Conservation (phyloP, 2,888 invertebrate genomes). For the Xestobium rufovillosum region DNA sequence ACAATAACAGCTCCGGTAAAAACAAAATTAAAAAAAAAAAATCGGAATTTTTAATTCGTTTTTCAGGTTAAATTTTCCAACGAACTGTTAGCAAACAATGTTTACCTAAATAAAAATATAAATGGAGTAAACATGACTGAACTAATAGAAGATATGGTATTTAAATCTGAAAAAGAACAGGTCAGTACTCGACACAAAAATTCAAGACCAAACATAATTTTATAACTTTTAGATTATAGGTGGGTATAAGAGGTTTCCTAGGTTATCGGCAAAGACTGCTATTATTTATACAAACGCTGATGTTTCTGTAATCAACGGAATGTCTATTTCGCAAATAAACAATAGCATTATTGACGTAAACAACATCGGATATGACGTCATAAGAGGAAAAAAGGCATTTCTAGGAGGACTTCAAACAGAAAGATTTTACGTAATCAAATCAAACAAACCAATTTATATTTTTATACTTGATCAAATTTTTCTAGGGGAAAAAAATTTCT, state of each 20-base stretch:
- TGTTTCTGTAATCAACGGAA: constrained; percentile 27
- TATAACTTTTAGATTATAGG: constrained; percentile 20
- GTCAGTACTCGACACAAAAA: constrained; percentile 22
- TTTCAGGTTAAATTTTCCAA: constrained; percentile 31
- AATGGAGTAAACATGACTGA: constrained; percentile 33
- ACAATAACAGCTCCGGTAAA: constrained; percentile 29
- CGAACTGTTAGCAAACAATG: constrained; percentile 27
- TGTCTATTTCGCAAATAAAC: constrained; percentile 27
- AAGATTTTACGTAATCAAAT: constrained; percentile 25
- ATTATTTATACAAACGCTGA: constrained; percentile 20
- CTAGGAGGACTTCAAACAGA: constrained; percentile 33
- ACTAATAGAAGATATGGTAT: constrained; percentile 34
- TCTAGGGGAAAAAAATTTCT: constrained; percentile 27
- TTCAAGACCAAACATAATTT: constrained; percentile 5
- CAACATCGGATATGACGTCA: constrained; percentile 20
- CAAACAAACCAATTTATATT: constrained; percentile 9
- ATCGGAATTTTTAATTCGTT: constrained; percentile 7
- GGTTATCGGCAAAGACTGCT: constrained; percentile 21
- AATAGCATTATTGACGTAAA: constrained; percentile 28
- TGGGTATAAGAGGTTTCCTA: constrained; percentile 30
- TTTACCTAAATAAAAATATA: constrained; percentile 26
- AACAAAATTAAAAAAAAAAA: neutral
- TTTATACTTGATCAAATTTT: too few relatives aligned
- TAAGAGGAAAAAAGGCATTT: constrained; percentile 34
- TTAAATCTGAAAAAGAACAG: constrained; percentile 29